Conservation (phyloP, 2,888 invertebrate genomes). For the Empis stercorea region DNA sequence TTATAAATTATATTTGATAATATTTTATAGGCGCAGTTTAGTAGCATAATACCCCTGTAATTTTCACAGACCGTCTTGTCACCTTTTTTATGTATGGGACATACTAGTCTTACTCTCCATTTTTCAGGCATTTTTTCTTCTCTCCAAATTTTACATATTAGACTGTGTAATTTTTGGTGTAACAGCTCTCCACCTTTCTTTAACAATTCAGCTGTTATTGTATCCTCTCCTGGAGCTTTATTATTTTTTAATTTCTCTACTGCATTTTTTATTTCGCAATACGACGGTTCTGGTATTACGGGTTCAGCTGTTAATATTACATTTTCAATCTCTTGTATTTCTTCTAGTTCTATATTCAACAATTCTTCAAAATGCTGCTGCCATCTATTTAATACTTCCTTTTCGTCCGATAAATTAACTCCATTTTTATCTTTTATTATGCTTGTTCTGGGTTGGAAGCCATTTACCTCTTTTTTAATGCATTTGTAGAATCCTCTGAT, state of each 20-base stretch:
- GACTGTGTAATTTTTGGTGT: background rate
- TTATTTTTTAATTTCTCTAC: background rate
- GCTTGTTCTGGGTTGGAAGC: background rate
- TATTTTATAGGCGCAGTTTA: background rate
- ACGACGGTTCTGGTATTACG: background rate
- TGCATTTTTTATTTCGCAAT: background rate
- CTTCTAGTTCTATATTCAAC: background rate
- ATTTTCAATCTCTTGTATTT: background rate
- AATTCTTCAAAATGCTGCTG: background rate
- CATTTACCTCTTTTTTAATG: background rate
- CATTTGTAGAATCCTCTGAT: background rate
- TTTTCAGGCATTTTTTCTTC: conserved; percentile 1
- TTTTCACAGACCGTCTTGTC: background rate
- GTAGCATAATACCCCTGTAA: conserved; percentile 1
- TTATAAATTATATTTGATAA: background rate
- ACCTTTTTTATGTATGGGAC: conserved; percentile 2
- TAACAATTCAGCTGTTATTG: background rate
- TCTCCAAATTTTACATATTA: background rate
- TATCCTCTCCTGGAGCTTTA: conserved; percentile 1
- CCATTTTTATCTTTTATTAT: background rate
- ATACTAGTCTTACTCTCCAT: background rate
- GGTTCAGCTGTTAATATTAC: background rate
- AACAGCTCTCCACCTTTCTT: background rate
- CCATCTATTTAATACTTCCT: background rate
- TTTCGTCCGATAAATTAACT: background rate